A percentile compares a stretch with the other conserved stretches of the same genome.
Evolutionary conservation across 2,888 invertebrate genomes (phyloP).

Genomic region (Yponomeuta cagnagella): DNA sequence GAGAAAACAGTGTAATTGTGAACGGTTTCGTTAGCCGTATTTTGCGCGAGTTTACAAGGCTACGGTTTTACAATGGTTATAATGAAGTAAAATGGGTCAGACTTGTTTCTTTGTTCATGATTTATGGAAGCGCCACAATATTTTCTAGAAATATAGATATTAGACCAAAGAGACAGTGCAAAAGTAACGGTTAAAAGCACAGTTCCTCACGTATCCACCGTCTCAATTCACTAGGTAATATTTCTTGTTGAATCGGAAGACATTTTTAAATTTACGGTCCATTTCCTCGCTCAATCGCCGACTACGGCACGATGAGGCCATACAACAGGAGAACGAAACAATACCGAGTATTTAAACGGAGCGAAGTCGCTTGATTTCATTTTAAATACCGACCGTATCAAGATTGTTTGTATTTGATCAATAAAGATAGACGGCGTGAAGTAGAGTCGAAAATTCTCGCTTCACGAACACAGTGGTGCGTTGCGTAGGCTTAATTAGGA

Average conservation of each 20-base stretch:
- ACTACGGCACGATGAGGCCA: conserved; percentile 8
- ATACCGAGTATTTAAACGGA: conserved; percentile 10
- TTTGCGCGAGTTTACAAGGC: background rate
- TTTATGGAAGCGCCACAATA: background rate
- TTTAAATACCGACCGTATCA: background rate
- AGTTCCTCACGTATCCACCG: background rate
- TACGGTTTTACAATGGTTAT: background rate
- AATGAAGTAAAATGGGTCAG: background rate
- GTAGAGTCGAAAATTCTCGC: background rate
- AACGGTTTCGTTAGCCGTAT: background rate
- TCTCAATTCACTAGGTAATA: background rate
- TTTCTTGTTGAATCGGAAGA: conserved; percentile 8
- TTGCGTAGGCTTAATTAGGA: conserved; percentile 2
- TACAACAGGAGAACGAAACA: conserved; percentile 11
- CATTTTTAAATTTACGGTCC: conserved; percentile 13
- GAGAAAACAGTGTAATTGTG: background rate
- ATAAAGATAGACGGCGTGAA: background rate
- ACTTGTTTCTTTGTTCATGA: background rate
- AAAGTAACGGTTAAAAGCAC: background rate
- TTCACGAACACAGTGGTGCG: background rate
- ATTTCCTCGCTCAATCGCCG: background rate
- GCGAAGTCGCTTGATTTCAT: background rate
- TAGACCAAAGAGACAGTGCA: background rate
- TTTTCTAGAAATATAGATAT: background rate
- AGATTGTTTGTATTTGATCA: background rate